These are phyloP conservation scores for Drosophila putrida DNA, from an alignment of 2,888 invertebrate genomes.

Conservation along the genomic window DNA sequence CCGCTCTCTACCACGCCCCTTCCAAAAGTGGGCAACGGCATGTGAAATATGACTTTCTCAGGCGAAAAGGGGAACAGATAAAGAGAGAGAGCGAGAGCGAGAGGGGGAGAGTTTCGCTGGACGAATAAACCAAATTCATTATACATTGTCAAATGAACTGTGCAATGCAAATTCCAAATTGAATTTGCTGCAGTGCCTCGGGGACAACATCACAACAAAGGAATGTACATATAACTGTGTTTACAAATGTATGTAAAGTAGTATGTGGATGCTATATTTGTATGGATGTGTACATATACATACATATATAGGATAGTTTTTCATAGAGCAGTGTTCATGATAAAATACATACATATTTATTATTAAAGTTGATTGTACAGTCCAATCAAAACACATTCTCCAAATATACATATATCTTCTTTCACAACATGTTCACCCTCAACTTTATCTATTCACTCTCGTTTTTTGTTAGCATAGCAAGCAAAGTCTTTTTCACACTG, in stretches of 20 bases:
- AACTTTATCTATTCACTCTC: too few relatives aligned
- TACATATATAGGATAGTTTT: background rate
- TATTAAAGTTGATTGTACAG: too few relatives aligned
- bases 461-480: too few relatives aligned
- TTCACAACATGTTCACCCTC: too few relatives aligned
- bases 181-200: slow-evolving; percentile 29
- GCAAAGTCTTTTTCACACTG: too few relatives aligned
- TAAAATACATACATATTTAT: too few relatives aligned
- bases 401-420: too few relatives aligned
- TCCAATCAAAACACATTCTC: too few relatives aligned
- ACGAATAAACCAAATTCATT: slow-evolving; percentile 33
- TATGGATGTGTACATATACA: background rate
- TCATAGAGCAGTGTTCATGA: background rate
- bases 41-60: slow-evolving; percentile 24
- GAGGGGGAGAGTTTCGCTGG: background rate
- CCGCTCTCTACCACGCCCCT: background rate
- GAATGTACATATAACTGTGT: slow-evolving; percentile 13
- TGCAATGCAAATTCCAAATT: slow-evolving; percentile 18
- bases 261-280: background rate
- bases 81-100: background rate
- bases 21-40: slow-evolving; percentile 3
- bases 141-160: slow-evolving; percentile 31
- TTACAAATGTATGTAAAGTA: background rate
- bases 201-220: slow-evolving; percentile 17
- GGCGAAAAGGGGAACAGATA: background rate